Conservation (phyloP, 1,140 invertebrate genomes). For the Formica exsecta region DNA sequence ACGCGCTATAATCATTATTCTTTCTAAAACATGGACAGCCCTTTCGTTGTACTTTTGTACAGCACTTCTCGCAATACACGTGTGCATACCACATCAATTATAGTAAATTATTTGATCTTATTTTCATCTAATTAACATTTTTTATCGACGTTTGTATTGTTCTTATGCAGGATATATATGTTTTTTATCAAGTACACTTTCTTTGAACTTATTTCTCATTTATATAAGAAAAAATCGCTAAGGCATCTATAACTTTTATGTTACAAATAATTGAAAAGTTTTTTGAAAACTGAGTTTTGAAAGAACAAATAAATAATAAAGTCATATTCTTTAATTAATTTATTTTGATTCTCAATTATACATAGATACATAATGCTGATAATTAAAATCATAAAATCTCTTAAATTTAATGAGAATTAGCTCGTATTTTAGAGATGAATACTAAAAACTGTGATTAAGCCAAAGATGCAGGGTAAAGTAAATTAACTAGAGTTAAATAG, state of each 20-base stretch:
- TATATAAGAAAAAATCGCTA: background rate
- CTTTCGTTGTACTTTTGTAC: constrained; percentile 32
- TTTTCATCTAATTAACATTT: constrained; percentile 4
- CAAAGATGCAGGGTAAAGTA: constrained; percentile 6
- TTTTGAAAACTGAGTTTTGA: no score
- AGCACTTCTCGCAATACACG: background rate
- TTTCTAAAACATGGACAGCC: background rate
- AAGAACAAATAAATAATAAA: no score
- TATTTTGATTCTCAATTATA: no score
- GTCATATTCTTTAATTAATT: no score
- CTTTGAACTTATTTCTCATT: background rate
- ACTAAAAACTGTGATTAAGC: constrained; percentile 13
- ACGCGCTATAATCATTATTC: constrained; percentile 31
- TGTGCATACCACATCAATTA: background rate
- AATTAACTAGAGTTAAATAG: constrained; percentile 44
- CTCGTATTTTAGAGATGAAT: background rate
- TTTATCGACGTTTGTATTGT: background rate
- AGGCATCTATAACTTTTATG: background rate
- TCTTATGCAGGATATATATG: no score
- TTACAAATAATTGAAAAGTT: background rate
- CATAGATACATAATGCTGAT: no score
- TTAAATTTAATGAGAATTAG: constrained; percentile 4
- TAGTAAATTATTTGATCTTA: background rate
- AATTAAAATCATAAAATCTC: constrained; percentile 5
- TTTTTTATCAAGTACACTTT: background rate